These are phyloP conservation scores for Oreortyx pictus DNA, from an alignment of 2,797 vertebrate genomes.

Conservation along the genomic window DNA sequence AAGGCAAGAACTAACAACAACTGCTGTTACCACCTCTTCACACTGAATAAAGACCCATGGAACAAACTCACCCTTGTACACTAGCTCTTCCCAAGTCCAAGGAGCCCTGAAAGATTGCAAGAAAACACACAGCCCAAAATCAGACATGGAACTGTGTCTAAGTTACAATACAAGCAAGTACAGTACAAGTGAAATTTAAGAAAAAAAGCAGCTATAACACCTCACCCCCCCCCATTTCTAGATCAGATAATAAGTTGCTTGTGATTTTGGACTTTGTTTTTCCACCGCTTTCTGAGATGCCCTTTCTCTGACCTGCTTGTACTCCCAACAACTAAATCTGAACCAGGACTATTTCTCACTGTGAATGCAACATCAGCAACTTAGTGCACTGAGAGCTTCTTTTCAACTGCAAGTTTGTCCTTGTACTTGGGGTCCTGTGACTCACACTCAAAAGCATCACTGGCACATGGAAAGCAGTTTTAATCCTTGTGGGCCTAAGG, in stretches of 20 bases:
- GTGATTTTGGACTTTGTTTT: background rate
- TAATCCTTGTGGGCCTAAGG: background rate
- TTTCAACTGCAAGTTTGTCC: background rate
- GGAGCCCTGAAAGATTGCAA: background rate
- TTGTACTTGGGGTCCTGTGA: background rate
- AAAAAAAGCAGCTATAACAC: background rate
- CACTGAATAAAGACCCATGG: background rate
- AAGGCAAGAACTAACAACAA: background rate
- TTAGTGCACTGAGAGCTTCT: background rate
- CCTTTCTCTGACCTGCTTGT: background rate
- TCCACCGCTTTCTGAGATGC: background rate
- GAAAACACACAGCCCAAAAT: background rate
- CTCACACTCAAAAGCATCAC: background rate
- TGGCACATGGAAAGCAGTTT: background rate
- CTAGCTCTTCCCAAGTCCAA: background rate
- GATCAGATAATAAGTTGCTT: background rate
- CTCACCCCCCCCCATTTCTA: background rate
- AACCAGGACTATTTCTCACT: background rate
- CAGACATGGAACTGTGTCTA: background rate
- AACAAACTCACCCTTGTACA: background rate
- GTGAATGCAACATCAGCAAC: background rate
- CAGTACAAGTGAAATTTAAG: background rate
- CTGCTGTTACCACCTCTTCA: background rate
- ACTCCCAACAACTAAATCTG: background rate
- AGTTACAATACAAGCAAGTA: background rate